Evolutionary conservation across 2,113 vertebrate genomes (phyloP).

Genomic region (Orthochromis indermauri): DNA sequence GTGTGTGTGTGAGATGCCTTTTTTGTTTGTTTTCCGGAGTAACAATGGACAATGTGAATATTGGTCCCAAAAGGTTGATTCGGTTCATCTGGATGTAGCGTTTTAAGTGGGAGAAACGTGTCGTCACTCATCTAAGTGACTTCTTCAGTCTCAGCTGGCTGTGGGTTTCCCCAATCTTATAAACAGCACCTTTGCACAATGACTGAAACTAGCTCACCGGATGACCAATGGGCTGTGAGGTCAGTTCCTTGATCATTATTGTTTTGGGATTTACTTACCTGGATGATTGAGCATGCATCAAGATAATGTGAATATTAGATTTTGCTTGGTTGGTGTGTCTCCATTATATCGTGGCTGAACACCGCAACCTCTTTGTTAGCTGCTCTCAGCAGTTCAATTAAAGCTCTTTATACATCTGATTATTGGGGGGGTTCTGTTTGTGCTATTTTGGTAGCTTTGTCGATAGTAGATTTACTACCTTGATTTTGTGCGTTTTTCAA

Average conservation of each 20-base stretch:
- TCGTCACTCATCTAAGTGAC: neutral
- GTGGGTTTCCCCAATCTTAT: neutral
- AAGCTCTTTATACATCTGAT: neutral
- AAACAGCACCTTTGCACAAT: neutral
- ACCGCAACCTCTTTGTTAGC: neutral
- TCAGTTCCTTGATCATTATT: neutral
- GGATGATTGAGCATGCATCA: neutral
- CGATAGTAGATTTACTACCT: neutral
- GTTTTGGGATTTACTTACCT: neutral
- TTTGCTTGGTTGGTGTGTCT: neutral
- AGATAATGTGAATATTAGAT: neutral
- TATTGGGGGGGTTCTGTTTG: neutral
- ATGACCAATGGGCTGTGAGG: neutral
- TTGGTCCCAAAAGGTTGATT: neutral
- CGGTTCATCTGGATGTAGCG: neutral
- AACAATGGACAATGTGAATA: neutral
- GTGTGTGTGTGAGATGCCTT: neutral
- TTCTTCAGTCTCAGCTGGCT: neutral
- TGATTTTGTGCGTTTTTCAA: neutral
- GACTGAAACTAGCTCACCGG: neutral
- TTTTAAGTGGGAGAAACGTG: neutral
- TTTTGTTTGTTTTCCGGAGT: accelerated
- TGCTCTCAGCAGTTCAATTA: neutral
- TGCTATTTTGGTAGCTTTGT: neutral
- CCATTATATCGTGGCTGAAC: neutral